Base-by-base conservation (phyloP, 2,113 vertebrate species). In the Stercorarius parasiticus region DNA sequence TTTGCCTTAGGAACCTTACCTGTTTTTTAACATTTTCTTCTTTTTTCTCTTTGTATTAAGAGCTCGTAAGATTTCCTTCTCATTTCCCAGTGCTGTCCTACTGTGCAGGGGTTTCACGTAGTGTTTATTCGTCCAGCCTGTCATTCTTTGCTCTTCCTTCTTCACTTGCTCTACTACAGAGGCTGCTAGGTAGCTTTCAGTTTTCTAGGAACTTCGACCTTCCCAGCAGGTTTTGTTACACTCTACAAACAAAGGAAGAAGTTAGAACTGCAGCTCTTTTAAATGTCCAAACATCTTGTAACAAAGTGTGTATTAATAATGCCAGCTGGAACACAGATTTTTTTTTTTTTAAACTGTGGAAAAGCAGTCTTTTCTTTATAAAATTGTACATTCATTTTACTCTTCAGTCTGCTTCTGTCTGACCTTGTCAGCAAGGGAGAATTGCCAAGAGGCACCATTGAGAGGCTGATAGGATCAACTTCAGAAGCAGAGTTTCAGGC, bases 171-270 rank as follows among this genome's bases (percentile, higher is more conserved):
- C 53, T 95, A 82, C 93, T 95, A 96, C 93, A 97, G 97, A 97
- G 81, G 66, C 89, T 97, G 86, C 93, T 89, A 94, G 91, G 74
- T 91, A 95, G 89, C 92, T 95, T 95, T 96, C 89, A 94, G 93
- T 96, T 91, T 97, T 93, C 86, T 84, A 58, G 95, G 95, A 97
- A 95, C 94, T 96, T 95, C 88, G 86, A 94, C 96, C 95, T 97
- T 97, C 94, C 88, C 97, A 96, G 94, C 95, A 96, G 91, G 96
- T 93, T 96, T 97, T 91, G 86, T 94, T 97, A 69, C 53, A 87
- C 40, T 93, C 77, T 89, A 71, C 95, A 97, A 94, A 97, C 85
- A 97, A 94, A 95, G 83, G 73, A 91, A 95, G 86, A 92, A 95
- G 94, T 96, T 96, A 94, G 73, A 95, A 82, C 92, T 95, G 95